Evolutionary conservation across 2,888 invertebrate genomes (phyloP), one percentile per base, ranked within the genome.

Genomic region (Drosophila mayaguana): DNA sequence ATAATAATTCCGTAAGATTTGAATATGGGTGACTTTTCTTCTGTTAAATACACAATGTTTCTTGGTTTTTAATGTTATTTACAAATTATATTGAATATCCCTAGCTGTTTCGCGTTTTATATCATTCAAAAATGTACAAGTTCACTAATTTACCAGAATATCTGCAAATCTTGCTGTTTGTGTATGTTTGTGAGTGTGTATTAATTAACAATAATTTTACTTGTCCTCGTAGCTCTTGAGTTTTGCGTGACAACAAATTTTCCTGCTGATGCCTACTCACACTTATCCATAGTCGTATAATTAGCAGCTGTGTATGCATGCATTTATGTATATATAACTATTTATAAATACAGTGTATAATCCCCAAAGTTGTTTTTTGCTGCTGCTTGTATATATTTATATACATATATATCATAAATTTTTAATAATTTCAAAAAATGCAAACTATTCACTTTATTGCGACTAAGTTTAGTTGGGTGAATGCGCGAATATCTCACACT

Each of bases 341-440:
- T 78, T 75, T 75, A 75, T 78, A 78, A 75, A 78, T 78, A 48
- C 56, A 75, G 66, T 78, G 68, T 78, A 78, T 78, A 75, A 63
- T 72, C 68, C 62, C 56, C 63, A 67, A 63, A 65, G 50, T 53
- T 71, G 40, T 12, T 45, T 45, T 48, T 28, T 70, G 28, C 9
- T 38, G 9, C 54, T 43, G 55, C 46, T 28, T 59, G 65, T 73
- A 61, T 80, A 70, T 80, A 63, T 38, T 22, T 50, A 34, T 34
- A 9, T 53, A 54, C 28, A 28, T 56, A 9, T 57, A 12, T 76
- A 46, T 63, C 46, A 71, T 81, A 75, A 77, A 77, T 56, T 43
- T 77, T 57, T 80, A 69, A 72, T 75, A 69, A 78, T 69, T 71
- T 81, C 62, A 75, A 78, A 80, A 80, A 80, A 80, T 70, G 72